Conservation (phyloP, 2,888 invertebrate genomes). For the Drosophila tripunctata region DNA sequence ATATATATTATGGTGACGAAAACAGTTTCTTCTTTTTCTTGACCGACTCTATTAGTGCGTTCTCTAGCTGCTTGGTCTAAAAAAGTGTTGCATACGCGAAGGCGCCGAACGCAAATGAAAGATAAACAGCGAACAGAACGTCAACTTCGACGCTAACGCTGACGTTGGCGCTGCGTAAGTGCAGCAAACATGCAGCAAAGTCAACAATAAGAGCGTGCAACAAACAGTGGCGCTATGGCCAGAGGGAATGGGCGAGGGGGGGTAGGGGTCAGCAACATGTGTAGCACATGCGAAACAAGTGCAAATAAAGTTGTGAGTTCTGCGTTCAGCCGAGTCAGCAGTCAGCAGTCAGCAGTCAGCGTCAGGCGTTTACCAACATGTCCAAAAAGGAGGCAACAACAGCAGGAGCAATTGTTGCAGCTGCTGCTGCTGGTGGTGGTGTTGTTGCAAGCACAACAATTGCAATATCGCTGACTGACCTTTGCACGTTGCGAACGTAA, state of each 20-base stretch:
- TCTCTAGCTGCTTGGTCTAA: too few relatives aligned
- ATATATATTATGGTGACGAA: too few relatives aligned
- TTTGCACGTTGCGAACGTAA: conserved; percentile 60
- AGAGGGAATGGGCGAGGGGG: background rate
- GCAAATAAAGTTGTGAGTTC: conserved; percentile 67
- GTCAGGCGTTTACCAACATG: conserved; percentile 24
- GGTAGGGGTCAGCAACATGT: background rate
- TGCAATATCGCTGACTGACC: conserved; percentile 60
- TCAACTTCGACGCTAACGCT: conserved; percentile 34
- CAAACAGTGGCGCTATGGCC: conserved; percentile 28
- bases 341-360: conserved; percentile 37
- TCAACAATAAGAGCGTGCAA: conserved; percentile 63
- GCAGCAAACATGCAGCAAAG: conserved; percentile 63
- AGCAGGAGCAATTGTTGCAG: background rate
- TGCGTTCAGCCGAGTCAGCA: conserved; percentile 63
- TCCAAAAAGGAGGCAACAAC: conserved; percentile 4
- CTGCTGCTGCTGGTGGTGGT: conserved; percentile 11
- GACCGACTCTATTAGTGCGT: too few relatives aligned
- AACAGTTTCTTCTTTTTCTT: too few relatives aligned
- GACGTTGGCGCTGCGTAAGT: conserved; percentile 61
- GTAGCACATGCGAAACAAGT: conserved; percentile 41
- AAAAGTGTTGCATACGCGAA: conserved; percentile 50
- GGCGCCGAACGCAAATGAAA: conserved; percentile 72
- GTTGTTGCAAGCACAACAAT: conserved; percentile 29
- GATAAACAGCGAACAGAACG: conserved; percentile 56